phyloP scores from a whole-genome alignment of 1,140 invertebrate genomes.

The Dinoponera quadriceps region DNA sequence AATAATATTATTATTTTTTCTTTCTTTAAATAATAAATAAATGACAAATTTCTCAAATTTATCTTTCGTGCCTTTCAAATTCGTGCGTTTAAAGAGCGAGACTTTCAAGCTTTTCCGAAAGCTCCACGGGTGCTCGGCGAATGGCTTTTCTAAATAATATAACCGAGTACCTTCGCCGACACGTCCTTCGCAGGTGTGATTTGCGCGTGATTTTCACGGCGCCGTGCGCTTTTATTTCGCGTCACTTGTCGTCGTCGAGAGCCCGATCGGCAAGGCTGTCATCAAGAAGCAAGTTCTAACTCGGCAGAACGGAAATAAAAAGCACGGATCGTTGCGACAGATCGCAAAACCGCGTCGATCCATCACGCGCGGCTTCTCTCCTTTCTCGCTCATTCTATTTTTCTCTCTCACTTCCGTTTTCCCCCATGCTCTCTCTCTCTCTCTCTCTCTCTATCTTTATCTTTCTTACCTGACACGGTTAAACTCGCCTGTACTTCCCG shows the following conservation, averaged over 20 bases:
- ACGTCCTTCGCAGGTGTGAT: not conserved
- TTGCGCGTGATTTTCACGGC: not conserved
- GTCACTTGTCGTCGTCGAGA: constrained; percentile 18
- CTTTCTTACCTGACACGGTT: not conserved
- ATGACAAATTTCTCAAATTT: too few relatives aligned
- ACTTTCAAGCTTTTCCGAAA: not conserved
- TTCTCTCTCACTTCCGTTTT: too few relatives aligned
- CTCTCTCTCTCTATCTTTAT: not conserved
- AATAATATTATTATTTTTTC: too few relatives aligned
- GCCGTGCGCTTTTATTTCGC: constrained; percentile 45
- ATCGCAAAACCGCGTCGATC: constrained; percentile 49
- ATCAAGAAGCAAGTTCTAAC: constrained; percentile 34
- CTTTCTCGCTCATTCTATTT: not conserved
- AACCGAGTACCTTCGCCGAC: not conserved
- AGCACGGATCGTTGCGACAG: constrained; percentile 36
- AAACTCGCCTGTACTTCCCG: constrained; percentile 41
- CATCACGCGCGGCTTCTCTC: constrained; percentile 39
- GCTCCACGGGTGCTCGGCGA: not conserved
- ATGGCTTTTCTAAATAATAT: not conserved
- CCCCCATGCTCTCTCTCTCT: too few relatives aligned
- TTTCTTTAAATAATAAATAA: too few relatives aligned
- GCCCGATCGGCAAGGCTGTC: constrained; percentile 26
- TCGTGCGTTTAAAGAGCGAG: too few relatives aligned
- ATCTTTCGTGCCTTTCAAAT: too few relatives aligned
- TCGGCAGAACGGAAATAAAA: constrained; percentile 52